Evolutionary conservation across 2,888 invertebrate genomes (phyloP).

Genomic region (Deilephila porcellus): DNA sequence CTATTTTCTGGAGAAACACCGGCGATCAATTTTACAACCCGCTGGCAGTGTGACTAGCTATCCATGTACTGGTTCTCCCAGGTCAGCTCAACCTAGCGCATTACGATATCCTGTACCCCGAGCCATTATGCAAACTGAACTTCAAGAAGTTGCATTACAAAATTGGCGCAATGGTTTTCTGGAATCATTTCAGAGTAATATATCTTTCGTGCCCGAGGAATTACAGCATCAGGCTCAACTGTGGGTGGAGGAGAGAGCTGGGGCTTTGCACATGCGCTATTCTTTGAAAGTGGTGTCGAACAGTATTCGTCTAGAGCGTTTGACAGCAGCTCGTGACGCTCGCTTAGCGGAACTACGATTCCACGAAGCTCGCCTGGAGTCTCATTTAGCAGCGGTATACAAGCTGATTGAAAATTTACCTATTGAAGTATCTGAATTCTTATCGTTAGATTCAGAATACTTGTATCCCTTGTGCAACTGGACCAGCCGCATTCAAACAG

Average conservation of each 20-base stretch:
- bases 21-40: conserved; percentile 41
- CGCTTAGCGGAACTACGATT: conserved; percentile 62
- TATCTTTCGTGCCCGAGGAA: conserved; percentile 59
- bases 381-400: conserved; percentile 65
- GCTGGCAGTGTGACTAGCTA: conserved; percentile 34
- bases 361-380: conserved; percentile 63
- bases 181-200: conserved; percentile 65
- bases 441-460: conserved; percentile 53
- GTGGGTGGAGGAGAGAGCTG: conserved; percentile 66
- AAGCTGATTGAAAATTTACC: conserved; percentile 57
- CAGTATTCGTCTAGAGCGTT: conserved; percentile 64
- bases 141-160: conserved; percentile 60
- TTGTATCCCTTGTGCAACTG: conserved; percentile 65
- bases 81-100: conserved; percentile 31
- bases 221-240: conserved; percentile 57
- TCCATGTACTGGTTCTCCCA: conserved; percentile 35
- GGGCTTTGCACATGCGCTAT: conserved; percentile 62
- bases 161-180: conserved; percentile 74
- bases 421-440: conserved; percentile 54
- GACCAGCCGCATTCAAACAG: conserved; percentile 54
- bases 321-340: conserved; percentile 57
- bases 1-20: conserved; percentile 66
- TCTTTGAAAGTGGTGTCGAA: conserved; percentile 68
- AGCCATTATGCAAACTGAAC: conserved; percentile 63
- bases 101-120: conserved; percentile 50